These are phyloP conservation scores for Dendrolimus punctatus DNA, from an alignment of 1,140 invertebrate genomes.

Conservation along the genomic window DNA sequence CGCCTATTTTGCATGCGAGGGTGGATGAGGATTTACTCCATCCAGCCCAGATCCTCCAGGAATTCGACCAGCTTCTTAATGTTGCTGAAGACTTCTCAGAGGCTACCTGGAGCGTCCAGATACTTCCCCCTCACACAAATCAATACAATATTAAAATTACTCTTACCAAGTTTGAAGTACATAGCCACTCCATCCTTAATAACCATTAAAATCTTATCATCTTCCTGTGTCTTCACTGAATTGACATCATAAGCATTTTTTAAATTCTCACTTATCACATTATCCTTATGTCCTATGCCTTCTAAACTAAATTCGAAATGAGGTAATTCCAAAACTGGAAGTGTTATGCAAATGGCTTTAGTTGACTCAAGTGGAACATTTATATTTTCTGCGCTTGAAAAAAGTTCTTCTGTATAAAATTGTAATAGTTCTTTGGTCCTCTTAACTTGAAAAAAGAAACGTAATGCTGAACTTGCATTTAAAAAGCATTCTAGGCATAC, in stretches of 20 bases:
- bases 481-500: conserved; percentile 47
- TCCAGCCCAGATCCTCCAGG: too few species aligned
- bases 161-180: too few species aligned
- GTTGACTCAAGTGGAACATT: conserved; percentile 6
- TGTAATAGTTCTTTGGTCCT: conserved; percentile 34
- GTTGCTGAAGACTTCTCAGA: too few species aligned
- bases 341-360: conserved; percentile 36
- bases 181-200: conserved; percentile 24
- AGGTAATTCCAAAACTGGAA: conserved; percentile 22
- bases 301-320: conserved; percentile 30
- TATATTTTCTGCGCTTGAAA: conserved; percentile 23
- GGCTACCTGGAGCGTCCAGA: too few species aligned
- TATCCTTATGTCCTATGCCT: conserved; percentile 13
- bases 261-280: conserved; percentile 7
- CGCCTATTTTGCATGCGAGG: too few species aligned
- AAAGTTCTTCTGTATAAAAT: conserved; percentile 38
- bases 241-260: neutral
- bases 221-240: conserved; percentile 6
- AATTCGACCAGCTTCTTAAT: too few species aligned
- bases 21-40: too few species aligned
- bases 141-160: too few species aligned
- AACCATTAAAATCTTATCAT: conserved; percentile 33
- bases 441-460: conserved; percentile 39
- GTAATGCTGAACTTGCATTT: conserved; percentile 37
- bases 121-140: too few species aligned